phyloP scores from a whole-genome alignment of 2,113 vertebrate species.

The Otis tarda region DNA sequence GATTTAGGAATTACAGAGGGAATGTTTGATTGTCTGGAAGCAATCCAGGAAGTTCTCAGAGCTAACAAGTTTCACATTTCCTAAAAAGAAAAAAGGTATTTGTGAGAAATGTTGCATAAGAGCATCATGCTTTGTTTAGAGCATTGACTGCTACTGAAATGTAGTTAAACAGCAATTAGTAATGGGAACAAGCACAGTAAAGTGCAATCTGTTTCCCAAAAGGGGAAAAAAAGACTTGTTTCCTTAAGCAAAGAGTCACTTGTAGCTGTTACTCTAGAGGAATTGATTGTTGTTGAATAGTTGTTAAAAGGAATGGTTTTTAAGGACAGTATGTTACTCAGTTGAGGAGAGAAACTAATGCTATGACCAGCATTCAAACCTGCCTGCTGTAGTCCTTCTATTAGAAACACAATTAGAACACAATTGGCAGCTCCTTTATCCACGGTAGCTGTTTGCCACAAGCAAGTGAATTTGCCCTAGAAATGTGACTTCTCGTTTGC shows the following conservation, averaged over 20 bases:
- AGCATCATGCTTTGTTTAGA: neutral
- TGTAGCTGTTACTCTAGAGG: neutral
- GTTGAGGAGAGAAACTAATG: neutral
- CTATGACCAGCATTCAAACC: neutral
- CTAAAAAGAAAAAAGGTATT: neutral
- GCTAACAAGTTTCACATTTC: neutral
- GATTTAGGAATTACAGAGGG: neutral
- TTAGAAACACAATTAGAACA: neutral
- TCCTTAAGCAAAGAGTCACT: neutral
- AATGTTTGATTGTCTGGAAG: neutral
- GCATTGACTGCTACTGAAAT: neutral
- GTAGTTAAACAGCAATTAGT: neutral
- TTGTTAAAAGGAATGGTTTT: neutral
- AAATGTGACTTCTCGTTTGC: neutral
- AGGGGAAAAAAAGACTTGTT: neutral
- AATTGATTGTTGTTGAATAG: neutral
- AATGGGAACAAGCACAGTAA: neutral
- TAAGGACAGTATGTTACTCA: neutral
- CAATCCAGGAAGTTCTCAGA: neutral
- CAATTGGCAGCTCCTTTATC: neutral
- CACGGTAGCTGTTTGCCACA: neutral
- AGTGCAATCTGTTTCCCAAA: neutral
- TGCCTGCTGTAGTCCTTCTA: neutral
- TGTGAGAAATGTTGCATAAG: neutral
- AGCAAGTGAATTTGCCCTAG: neutral